Evolutionary conservation across 2,113 vertebrate species (phyloP), one percentile per base, ranked within the genome.

Genomic region (Saguinus midas): DNA sequence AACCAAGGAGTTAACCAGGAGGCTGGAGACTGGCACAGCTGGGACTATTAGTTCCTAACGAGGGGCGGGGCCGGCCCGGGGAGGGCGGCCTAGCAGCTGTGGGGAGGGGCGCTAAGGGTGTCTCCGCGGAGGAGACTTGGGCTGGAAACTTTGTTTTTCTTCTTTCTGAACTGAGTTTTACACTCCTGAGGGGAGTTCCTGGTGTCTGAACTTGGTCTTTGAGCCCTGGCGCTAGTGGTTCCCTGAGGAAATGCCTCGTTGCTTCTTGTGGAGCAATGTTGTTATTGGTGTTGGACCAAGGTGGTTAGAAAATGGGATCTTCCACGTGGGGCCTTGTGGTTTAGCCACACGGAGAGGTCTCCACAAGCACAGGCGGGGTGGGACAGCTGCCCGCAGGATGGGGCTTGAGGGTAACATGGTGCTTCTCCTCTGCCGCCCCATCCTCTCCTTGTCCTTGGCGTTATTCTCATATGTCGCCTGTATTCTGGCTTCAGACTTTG

Each of bases 1-100:
- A 88, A 83, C 4, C 66, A 86, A 92, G n/a, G 94, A 94, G 97
- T 97, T 97, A 96, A 97, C 57, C 35, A 75, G 61, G 96, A 83
- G 76, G 85, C 58, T 37, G 48, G 95, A 66, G 40, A 73, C 90
- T 94, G 96, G 97, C 95, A 90, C 92, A 95, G 96, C 96, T 96
- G 90, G 88, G 84, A 79, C 76, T 85, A 57, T 96, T 91, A 95
- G 84, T 43, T 75, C 72, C 96, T 93, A 86, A 94, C 14, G 70
- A 94, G 93, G 57, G 91, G 82, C 91, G 93, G 57, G 91, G 82
- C 91, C 81, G n/a, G 89, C 43, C 61, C 0, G 0, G 20, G 20
- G 88, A 43, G 80, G 88, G 87, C 29, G 40, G 75, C 57, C 88
- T 23, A 8, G 35, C 83, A 90, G 97, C 96, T 83, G 76, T 2